Percentiles rank a stretch among this genome's conserved stretches.
These are phyloP conservation scores for Drosophila colorata DNA, from an alignment of 2,888 invertebrate genomes.

Conservation along the genomic window DNA sequence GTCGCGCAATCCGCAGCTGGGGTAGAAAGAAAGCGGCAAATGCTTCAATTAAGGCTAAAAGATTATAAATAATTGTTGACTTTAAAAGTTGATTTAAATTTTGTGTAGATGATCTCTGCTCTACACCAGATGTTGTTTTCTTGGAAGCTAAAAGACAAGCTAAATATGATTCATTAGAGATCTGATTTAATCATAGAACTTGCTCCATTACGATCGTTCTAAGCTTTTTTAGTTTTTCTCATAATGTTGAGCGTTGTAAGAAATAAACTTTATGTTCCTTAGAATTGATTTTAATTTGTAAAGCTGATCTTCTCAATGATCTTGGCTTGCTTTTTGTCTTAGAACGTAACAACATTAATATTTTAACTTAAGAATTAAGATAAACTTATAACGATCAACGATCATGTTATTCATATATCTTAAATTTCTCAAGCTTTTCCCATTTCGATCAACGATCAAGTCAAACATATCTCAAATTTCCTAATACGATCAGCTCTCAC, in stretches of 20 bases:
- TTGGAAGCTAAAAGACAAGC: neutral
- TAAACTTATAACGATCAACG: neutral
- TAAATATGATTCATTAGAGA: neutral
- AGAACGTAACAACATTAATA: neutral
- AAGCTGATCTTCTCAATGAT: neutral
- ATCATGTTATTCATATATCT: neutral
- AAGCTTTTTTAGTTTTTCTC: neutral
- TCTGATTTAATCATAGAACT: neutral
- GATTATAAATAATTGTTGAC: slow-evolving; percentile 35
- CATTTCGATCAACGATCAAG: neutral
- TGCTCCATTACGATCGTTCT: neutral
- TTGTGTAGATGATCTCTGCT: slow-evolving; percentile 9
- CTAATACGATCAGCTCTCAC: neutral
- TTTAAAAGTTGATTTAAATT: slow-evolving; percentile 20
- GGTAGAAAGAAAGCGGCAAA: slow-evolving; percentile 34
- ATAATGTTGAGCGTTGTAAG: no score
- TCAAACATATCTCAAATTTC: neutral
- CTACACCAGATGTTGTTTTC: neutral
- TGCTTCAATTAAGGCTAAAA: slow-evolving; percentile 53
- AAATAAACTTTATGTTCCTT: no score
- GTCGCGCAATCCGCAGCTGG: slow-evolving; percentile 24
- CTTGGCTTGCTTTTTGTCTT: no score
- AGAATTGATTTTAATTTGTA: neutral
- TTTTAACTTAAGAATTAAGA: neutral
- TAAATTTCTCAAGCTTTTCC: neutral